A percentile compares a stretch with the other conserved stretches of the same genome.
phyloP scores from a whole-genome alignment of 2,888 invertebrate species.

The Limenitis camilla region DNA sequence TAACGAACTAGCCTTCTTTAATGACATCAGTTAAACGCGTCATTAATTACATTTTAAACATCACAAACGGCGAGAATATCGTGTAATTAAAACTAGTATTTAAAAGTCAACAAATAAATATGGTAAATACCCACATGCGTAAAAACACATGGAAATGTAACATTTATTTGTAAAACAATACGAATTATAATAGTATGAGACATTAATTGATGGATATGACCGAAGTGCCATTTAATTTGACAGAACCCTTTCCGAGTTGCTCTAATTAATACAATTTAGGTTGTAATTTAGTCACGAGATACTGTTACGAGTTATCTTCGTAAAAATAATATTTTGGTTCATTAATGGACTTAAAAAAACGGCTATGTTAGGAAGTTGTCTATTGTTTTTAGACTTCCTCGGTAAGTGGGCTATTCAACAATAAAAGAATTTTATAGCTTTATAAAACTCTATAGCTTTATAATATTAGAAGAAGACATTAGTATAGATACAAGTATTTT shows the following conservation, averaged over 20 bases:
- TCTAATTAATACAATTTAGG: constrained; percentile 71
- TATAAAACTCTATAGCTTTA: too few species aligned
- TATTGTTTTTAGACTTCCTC: too few species aligned
- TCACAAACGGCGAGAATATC: not conserved
- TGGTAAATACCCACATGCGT: constrained; percentile 56
- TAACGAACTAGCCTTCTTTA: not conserved
- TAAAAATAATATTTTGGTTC: too few species aligned
- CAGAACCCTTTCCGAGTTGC: constrained; percentile 63
- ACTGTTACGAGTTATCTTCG: too few species aligned
- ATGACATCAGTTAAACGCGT: not conserved
- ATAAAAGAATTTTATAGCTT: too few species aligned
- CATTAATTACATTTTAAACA: constrained; percentile 1
- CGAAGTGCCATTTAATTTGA: constrained; percentile 53
- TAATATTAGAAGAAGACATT: too few species aligned
- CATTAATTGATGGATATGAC: constrained; percentile 27
- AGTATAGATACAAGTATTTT: too few species aligned
- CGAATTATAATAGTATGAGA: constrained; percentile 8
- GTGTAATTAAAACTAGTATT: constrained; percentile 9
- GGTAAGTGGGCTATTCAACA: too few species aligned
- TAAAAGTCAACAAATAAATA: constrained; percentile 29
- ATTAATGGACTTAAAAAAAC: too few species aligned
- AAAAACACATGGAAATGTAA: not conserved
- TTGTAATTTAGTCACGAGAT: constrained; percentile 66
- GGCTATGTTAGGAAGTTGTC: too few species aligned
- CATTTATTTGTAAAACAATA: constrained; percentile 1